Evolutionary conservation across 1,140 invertebrate genomes (phyloP).

Genomic region (Aphaenogaster rudis): DNA sequence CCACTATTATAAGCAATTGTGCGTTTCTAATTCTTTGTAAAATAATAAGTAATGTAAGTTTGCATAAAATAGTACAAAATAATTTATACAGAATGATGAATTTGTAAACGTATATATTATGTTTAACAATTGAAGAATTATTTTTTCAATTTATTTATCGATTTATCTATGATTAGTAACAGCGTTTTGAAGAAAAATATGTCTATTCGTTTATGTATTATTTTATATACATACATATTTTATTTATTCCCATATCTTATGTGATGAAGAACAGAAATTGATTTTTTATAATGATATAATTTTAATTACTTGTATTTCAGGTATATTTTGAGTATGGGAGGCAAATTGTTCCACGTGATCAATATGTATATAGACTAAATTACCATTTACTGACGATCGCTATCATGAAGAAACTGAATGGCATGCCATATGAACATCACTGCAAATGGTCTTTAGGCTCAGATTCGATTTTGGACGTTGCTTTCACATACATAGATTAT

Average conservation of each 20-base stretch:
- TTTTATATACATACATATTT: background rate
- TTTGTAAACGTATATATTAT: background rate
- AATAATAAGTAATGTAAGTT: background rate
- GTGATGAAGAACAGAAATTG: background rate
- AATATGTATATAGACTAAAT: slow-evolving; percentile 67
- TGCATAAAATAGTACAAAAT: background rate
- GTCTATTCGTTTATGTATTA: background rate
- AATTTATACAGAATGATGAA: background rate
- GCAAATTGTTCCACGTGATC: slow-evolving; percentile 1
- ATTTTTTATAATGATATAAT: background rate
- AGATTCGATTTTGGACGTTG: slow-evolving; percentile 76
- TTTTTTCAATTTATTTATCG: background rate
- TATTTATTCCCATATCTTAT: background rate
- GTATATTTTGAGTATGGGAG: slow-evolving; percentile 76
- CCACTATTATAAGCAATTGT: background rate
- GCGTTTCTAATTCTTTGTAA: background rate
- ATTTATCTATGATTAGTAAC: background rate
- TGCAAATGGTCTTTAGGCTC: slow-evolving; percentile 74
- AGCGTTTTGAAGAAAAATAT: background rate
- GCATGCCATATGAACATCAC: slow-evolving; percentile 67
- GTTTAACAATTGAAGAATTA: background rate
- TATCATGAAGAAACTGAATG: slow-evolving; percentile 78
- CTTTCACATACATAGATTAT: slow-evolving; percentile 76
- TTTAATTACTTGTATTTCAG: slow-evolving; percentile 62
- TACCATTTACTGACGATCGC: slow-evolving; percentile 80